Base-by-base conservation (phyloP, 64 coral and sea anemone species). In the Pocillopora damicornis region DNA sequence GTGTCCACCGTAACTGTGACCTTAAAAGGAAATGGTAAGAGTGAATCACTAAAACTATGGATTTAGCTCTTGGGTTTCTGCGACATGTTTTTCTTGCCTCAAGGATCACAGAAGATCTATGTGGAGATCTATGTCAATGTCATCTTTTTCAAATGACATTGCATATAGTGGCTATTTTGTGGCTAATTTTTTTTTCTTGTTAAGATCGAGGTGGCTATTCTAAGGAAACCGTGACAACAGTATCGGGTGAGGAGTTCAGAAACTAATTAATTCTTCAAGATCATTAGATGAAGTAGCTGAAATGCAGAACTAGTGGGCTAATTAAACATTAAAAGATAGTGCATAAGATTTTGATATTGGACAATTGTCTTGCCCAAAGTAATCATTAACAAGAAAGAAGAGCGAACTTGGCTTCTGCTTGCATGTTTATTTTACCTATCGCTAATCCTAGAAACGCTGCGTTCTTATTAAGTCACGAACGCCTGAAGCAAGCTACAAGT, bases 21-120 rank as follows among this genome's bases (percentile, higher is more conserved):
- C 51, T 56, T 92, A 1, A 92, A 92, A 63, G 90, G 90, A 62
- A 92, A 92, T 58, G 83, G 90, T 92, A 77, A 56, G 90, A 79
- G 42, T 22, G 11, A 45, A 11, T 18, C 45, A 77, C 11, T 4
- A 51, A 51, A 51, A 51, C 42, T 7, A 51, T 51, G 42, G 42
- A 51, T 51, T 51, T 51, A 51, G 7, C 30, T 51, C 42, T 51
- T 51, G 42, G 3, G 7, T 51, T 51, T 51, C 42, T 51, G 2
- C 42, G 2, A 7, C 7, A 51, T 51, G 42, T 51, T 51, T 51
- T 51, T 7, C 42, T 4, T 51, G 42, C 42, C 3, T 51, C 7
- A 51, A 51, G 42, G 42, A 51, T 7, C 42, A 51, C 64, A 67
- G 64, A 67, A 2, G 16, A 67, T 30, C 30, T 30, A 30, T 30